These are phyloP conservation scores for Typhlomys cinereus DNA, from an alignment of 2,113 vertebrate species.

Conservation along the genomic window DNA sequence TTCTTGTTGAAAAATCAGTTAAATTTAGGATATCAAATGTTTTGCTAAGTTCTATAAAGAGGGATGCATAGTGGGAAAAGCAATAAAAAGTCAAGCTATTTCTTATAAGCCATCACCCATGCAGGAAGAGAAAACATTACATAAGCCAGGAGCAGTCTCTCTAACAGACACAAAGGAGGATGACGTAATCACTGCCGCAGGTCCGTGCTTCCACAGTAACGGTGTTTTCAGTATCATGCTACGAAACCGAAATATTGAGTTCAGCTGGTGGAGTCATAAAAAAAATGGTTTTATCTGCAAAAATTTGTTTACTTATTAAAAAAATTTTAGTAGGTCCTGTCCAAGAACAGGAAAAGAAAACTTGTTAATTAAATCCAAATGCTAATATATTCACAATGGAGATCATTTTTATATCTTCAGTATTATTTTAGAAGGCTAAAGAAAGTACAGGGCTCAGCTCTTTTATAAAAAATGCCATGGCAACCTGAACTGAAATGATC, in stretches of 20 bases:
- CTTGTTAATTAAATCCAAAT: slow-evolving; percentile 4
- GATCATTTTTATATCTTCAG: slow-evolving; percentile 13
- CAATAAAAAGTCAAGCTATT: slow-evolving; percentile 31
- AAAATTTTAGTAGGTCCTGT: slow-evolving; percentile 9
- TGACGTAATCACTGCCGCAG: background rate
- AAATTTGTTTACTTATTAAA: background rate
- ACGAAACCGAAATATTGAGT: background rate
- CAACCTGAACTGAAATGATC: slow-evolving; percentile 41
- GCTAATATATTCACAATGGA: background rate
- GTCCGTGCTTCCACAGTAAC: background rate
- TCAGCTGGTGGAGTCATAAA: slow-evolving; percentile 48
- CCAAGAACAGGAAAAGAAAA: slow-evolving; percentile 31
- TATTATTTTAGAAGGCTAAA: slow-evolving; percentile 37
- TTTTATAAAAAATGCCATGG: background rate
- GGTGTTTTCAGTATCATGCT: slow-evolving; percentile 34
- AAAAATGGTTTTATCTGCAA: slow-evolving; percentile 32
- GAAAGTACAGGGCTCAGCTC: background rate
- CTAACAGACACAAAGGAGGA: slow-evolving; percentile 21
- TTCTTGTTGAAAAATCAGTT: slow-evolving; percentile 52
- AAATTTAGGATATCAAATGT: background rate
- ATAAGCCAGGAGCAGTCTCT: slow-evolving; percentile 29
- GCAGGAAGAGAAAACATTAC: slow-evolving; percentile 42
- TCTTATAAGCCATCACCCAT: background rate
- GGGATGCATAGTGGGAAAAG: background rate
- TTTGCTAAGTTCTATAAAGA: background rate